Base-by-base conservation (phyloP, 2,888 invertebrate genomes). In the Caenorhabditis sulstoni region DNA sequence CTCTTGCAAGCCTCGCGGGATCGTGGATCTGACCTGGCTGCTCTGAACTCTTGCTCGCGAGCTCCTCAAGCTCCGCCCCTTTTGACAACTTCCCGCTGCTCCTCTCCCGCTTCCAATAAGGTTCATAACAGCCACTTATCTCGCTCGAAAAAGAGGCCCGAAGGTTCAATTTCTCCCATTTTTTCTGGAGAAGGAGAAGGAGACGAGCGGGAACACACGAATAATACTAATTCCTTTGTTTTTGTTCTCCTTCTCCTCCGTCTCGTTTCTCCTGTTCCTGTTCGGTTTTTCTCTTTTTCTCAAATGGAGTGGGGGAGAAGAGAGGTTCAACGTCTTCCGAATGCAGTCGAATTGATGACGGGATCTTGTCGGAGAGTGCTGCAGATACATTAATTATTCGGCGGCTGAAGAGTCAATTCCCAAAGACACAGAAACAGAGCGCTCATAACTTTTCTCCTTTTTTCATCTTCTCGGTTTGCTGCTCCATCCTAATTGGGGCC, bases 221-320 rank as follows among this genome's bases (percentile, higher is more conserved):
- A 57, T 57, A 57, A 57, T 57, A 57, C 57, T 57, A 57, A 57
- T 57, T 57, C 57, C 57, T 57, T 41, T 57, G 57, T 57, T 57
- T 57, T 57, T 14, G 57, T 57, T 12, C 3, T 23, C 23, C 14
- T 9, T 11, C 47, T 3, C 20, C n/a, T n/a, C n/a, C n/a, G n/a
- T 16, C 35, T 3, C 35, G n/a, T 50, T 23, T 20, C 9, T 29
- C 7, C 29, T 29, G 4, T 7, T 29, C 29, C 29, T 29, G 29
- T 29, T 29, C 29, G 29, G 11, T 14, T 11, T 29, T 29, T 29
- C 52, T 29, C 29, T 3, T 3, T 14, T 11, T 29, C 7, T 29
- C 52, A 35, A 53, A 53, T 35, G 22, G 53, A 29, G 7, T 5
- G 4, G 4, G 29, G 7, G 29, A 29, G 29, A 29, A 29, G 29